A percentile compares a stretch with the other conserved stretches of the same genome.
Evolutionary conservation across 2,797 vertebrate genomes (phyloP).

Genomic region (Pseudochromis fuscus): DNA sequence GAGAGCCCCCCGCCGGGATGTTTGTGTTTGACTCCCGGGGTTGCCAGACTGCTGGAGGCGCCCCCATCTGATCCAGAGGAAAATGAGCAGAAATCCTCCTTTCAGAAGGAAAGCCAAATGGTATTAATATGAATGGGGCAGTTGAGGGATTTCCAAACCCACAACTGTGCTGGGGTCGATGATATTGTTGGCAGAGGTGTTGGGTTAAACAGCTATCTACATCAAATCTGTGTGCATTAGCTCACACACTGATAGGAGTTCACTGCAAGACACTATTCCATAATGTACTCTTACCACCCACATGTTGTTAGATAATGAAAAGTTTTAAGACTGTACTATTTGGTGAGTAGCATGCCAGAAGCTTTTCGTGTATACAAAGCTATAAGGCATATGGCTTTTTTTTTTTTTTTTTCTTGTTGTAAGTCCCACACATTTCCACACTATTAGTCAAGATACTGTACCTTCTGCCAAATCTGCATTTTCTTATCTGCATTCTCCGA

Average conservation of each 20-base stretch:
- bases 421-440: conserved; percentile 63
- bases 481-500: conserved; percentile 39
- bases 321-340: conserved; percentile 61
- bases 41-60: conserved; percentile 77
- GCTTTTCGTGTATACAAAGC: conserved; percentile 59
- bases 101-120: conserved; percentile 70
- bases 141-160: conserved; percentile 67
- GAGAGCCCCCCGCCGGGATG: conserved; percentile 62
- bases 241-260: conserved; percentile 32
- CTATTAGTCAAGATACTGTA: conserved; percentile 66
- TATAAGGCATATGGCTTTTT: conserved; percentile 55
- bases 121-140: conserved; percentile 72
- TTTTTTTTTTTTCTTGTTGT: conserved; percentile 47
- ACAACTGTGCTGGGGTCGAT: conserved; percentile 48
- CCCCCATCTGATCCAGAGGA: conserved; percentile 73
- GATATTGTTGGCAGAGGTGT: conserved; percentile 60
- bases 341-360: conserved; percentile 53
- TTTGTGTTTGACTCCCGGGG: conserved; percentile 66
- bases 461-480: conserved; percentile 67
- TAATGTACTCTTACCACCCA: conserved; percentile 64
- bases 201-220: conserved; percentile 46
- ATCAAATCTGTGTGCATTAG: conserved; percentile 36
- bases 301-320: conserved; percentile 60
- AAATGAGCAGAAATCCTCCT: conserved; percentile 65
- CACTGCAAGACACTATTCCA: conserved; percentile 32